These are phyloP conservation scores for Xiphorhynchus erythropygius DNA, from an alignment of 2,797 vertebrate species.

Conservation along the genomic window DNA sequence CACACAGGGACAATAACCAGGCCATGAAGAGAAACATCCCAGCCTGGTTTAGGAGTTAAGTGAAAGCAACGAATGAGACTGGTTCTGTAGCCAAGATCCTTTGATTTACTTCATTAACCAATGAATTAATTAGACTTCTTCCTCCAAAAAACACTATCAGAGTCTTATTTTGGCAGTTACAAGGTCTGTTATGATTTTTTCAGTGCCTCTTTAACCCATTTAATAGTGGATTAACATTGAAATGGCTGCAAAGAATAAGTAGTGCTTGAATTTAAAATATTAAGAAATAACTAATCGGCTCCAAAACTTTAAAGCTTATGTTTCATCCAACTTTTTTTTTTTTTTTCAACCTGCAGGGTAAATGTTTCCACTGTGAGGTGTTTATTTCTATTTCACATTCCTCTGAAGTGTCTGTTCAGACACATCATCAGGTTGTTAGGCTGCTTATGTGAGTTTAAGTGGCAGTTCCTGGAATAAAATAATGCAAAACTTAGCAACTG, in stretches of 20 bases:
- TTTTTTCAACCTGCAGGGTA: background rate
- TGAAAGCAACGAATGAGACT: slow-evolving; percentile 28
- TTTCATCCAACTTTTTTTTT: background rate
- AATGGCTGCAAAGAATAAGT: background rate
- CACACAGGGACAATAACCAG: background rate
- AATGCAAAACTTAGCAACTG: background rate
- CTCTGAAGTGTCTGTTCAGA: background rate
- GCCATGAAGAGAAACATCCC: background rate
- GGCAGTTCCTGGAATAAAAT: background rate
- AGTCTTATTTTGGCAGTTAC: slow-evolving; percentile 14
- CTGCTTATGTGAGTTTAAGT: background rate
- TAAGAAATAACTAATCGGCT: background rate
- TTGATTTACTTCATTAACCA: slow-evolving; percentile 63
- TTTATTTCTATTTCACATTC: background rate
- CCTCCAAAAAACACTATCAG: slow-evolving; percentile 10
- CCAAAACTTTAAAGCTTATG: background rate
- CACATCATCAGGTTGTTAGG: background rate
- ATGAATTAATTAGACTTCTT: slow-evolving; percentile 59
- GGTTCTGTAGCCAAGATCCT: slow-evolving; percentile 1
- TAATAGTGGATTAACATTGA: slow-evolving; percentile 4
- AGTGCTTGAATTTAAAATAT: background rate
- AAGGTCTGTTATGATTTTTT: slow-evolving; percentile 11
- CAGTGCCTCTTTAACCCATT: background rate
- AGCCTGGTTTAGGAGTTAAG: background rate
- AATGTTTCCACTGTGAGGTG: background rate